Evolutionary conservation across 2,797 vertebrate species (phyloP), one percentile per base, ranked within the genome.

Genomic region (Rhinella marina): DNA sequence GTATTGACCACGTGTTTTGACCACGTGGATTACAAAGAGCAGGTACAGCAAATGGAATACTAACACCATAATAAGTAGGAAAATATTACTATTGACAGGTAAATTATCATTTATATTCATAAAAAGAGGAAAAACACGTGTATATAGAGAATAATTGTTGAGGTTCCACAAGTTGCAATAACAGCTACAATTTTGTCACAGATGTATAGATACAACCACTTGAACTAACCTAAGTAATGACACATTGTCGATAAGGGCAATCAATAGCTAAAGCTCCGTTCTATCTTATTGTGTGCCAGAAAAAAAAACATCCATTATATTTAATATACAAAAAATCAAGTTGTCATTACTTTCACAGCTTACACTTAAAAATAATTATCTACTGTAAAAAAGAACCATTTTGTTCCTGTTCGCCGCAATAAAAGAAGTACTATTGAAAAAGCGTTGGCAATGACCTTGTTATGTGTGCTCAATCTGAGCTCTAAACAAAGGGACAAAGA

Each of bases 281-380:
- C 52, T 21, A 29, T 81, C 27, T 70, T 78, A 82, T 61, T 82
- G 25, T 87, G 14, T 6, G 29, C 41, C 27, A 29, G 25, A 32
- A 52, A 84, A 87, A 87, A 56, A n/a, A 79, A 68, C 29, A 79
- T 80, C 50, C 70, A 79, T 84, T 66, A 84, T 80, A 19, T 83
- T 41, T 52, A 70, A 84, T 84, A 78, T 72, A 80, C 70, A 21
- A 56, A 56, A 56, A 88, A 75, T 84, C 41, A 78, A 59, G 54
- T 80, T 73, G 17, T 88, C 68, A 27, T 76, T 87, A 25, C 27
- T 64, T 87, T 70, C 32, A 25, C 25, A 54, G 57, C 17, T 64
- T 19, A 50, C 57, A 17, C 57, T 82, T 87, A 52, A 76, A 87
- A 76, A 70, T 52, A 81, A 87, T 25, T 25, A 84, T 79, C 59